Evolutionary conservation across 2,113 vertebrate genomes (phyloP).

Genomic region (Phaethon lepturus): DNA sequence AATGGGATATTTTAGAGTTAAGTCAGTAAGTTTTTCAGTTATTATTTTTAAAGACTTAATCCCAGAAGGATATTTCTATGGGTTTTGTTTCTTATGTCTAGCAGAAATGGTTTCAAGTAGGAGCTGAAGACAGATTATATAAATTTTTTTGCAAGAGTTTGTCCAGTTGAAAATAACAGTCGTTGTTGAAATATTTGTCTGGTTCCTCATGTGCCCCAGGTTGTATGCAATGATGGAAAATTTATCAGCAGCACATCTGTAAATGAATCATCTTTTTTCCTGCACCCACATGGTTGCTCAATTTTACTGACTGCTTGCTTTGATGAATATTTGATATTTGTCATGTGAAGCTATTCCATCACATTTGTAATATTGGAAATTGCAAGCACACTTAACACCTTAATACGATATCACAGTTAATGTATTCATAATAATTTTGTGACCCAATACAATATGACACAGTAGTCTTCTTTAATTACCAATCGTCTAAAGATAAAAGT

Average conservation of each 20-base stretch:
- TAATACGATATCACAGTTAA: not conserved
- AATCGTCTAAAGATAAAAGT: fast-evolving
- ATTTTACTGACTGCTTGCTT: not conserved
- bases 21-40: not conserved
- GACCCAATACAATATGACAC: not conserved
- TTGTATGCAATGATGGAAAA: not conserved
- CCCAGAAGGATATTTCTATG: not conserved
- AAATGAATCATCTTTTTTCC: slow-evolving; percentile 14
- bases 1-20: not conserved
- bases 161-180: not conserved
- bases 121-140: not conserved
- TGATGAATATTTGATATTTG: not conserved
- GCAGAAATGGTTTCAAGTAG: not conserved
- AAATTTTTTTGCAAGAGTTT: not conserved
- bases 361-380: not conserved
- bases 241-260: not conserved
- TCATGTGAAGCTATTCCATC: not conserved
- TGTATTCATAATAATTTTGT: not conserved
- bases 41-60: not conserved
- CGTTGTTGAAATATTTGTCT: not conserved
- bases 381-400: not conserved
- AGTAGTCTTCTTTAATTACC: not conserved
- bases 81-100: not conserved
- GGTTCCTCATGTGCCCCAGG: not conserved
- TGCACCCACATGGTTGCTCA: slow-evolving; percentile 1